Evolutionary conservation across 2,797 vertebrate genomes (phyloP).

Genomic region (Gallirallus australis): DNA sequence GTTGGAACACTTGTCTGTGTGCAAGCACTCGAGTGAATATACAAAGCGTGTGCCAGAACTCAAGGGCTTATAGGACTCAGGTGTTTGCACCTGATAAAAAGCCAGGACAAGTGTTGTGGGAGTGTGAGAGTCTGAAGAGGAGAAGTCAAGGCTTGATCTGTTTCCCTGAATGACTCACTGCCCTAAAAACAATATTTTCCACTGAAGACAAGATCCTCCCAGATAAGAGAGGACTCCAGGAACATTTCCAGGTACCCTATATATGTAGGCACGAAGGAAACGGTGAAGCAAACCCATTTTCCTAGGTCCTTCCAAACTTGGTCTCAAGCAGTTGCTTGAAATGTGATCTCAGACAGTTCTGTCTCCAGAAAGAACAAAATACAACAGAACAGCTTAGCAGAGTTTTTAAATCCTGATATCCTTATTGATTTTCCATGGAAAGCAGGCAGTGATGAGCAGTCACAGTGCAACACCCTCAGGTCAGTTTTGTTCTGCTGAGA

Average conservation of each 20-base stretch:
- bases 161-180: background rate
- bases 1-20: background rate
- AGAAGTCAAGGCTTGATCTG: background rate
- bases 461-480: background rate
- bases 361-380: background rate
- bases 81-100: slow-evolving; percentile 42
- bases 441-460: background rate
- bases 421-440: slow-evolving; percentile 27
- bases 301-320: background rate
- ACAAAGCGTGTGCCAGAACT: background rate
- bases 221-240: background rate
- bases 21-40: background rate
- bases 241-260: background rate
- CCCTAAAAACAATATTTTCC: background rate
- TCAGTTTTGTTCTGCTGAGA: background rate
- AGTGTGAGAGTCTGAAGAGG: background rate
- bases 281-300: background rate
- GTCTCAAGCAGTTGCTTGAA: background rate
- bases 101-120: background rate
- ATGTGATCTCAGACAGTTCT: background rate
- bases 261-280: accelerated
- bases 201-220: background rate
- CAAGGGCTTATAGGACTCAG: background rate
- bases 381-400: background rate
- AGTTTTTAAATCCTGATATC: background rate